Percentiles rank a stretch among this genome's conserved stretches.
Evolutionary conservation across 2,888 invertebrate genomes (phyloP).

Genomic region (Anoncus sp.): DNA sequence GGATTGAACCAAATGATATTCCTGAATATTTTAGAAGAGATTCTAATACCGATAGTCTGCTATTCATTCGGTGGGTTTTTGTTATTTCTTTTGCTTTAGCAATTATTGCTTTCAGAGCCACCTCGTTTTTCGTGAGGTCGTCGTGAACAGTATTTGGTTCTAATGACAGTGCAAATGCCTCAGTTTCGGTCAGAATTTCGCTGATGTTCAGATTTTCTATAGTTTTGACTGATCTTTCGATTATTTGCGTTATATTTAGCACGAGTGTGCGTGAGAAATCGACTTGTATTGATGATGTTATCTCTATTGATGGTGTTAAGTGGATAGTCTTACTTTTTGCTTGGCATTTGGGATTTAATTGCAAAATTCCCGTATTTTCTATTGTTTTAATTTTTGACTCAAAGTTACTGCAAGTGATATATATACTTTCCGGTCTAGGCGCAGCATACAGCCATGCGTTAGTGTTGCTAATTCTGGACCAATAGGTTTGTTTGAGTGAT

Average conservation of each 20-base stretch:
- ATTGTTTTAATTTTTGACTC: slow-evolving; percentile 23
- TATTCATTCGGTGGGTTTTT: not conserved
- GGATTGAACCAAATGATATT: slow-evolving; percentile 24
- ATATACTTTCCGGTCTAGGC: slow-evolving; percentile 9
- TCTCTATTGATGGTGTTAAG: slow-evolving; percentile 24
- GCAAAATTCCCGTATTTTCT: slow-evolving; percentile 30
- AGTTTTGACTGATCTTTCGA: too few relatives aligned
- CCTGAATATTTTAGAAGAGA: slow-evolving; percentile 10
- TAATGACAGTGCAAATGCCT: not conserved
- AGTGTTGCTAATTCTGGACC: slow-evolving; percentile 3
- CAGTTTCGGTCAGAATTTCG: slow-evolving; percentile 22
- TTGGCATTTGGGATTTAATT: slow-evolving; percentile 21
- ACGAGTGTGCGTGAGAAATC: slow-evolving; percentile 10
- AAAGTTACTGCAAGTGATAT: slow-evolving; percentile 10
- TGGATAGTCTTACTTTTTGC: slow-evolving; percentile 19
- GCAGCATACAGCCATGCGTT: slow-evolving; percentile 41
- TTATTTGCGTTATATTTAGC: slow-evolving; percentile 22
- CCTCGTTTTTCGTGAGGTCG: slow-evolving; percentile 35
- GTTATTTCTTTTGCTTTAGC: slow-evolving; percentile 41
- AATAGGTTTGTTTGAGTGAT: slow-evolving; percentile 23
- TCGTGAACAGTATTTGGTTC: slow-evolving; percentile 2
- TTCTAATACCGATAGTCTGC: slow-evolving; percentile 7
- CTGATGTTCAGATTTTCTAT: slow-evolving; percentile 25
- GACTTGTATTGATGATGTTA: too few relatives aligned
- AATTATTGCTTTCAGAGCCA: slow-evolving; percentile 32